A percentile compares a stretch with the other conserved stretches of the same genome.
Conservation (phyloP, 2,797 vertebrate species). For the Sebastes jordani region DNA sequence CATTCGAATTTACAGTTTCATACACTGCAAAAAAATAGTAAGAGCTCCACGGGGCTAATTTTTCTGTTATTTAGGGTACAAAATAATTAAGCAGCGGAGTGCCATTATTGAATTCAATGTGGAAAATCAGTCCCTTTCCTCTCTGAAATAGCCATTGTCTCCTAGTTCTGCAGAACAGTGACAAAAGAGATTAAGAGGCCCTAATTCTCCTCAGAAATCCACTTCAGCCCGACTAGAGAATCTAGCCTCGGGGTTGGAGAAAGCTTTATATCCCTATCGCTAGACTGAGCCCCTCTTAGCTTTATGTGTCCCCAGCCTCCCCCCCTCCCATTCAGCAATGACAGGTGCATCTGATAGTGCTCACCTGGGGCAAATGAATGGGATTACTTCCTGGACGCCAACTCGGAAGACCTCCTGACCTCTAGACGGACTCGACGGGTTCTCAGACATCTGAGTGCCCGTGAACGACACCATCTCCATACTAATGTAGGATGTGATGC, state of each 20-base stretch:
- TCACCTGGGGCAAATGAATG: constrained; percentile 40
- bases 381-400: constrained; percentile 35
- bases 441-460: constrained; percentile 5
- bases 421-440: constrained; percentile 17
- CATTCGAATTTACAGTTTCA: neutral
- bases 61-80: constrained; percentile 41
- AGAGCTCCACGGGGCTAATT: constrained; percentile 20
- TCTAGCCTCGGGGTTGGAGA: constrained; percentile 62
- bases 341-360: constrained; percentile 54
- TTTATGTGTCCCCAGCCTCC: constrained; percentile 35
- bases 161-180: constrained; percentile 53
- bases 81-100: constrained; percentile 54
- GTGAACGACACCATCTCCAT: constrained; percentile 23
- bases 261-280: constrained; percentile 59
- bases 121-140: constrained; percentile 57
- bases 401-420: constrained; percentile 40
- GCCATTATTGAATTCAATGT: constrained; percentile 66
- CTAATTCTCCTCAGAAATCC: constrained; percentile 76
- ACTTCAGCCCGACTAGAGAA: constrained; percentile 72
- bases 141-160: constrained; percentile 63
- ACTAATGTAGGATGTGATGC: constrained; percentile 13
- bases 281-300: constrained; percentile 46
- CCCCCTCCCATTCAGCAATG: constrained; percentile 29
- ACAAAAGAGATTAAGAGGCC: constrained; percentile 74
- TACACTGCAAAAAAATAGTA: neutral